Conservation (phyloP, 2,888 invertebrate genomes). For the Tetanocera ferruginea region DNA sequence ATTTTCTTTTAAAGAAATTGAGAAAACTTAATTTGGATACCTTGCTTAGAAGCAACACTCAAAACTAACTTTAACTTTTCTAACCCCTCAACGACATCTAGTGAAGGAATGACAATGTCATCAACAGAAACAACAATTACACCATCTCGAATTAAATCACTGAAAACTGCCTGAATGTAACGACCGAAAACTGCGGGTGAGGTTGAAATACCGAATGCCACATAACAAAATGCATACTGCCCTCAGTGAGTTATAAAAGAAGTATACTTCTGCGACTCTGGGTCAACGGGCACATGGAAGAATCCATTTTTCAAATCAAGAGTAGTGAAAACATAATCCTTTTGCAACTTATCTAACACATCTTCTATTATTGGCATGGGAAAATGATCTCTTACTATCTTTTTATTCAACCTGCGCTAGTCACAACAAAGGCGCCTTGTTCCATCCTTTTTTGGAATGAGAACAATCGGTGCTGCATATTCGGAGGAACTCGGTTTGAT, state of each 20-base stretch:
- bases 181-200: constrained; percentile 21
- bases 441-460: constrained; percentile 15
- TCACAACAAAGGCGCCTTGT: constrained; percentile 14
- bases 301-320: constrained; percentile 17
- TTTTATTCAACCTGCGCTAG: constrained; percentile 20
- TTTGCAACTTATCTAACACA: constrained; percentile 29
- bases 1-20: constrained; percentile 1
- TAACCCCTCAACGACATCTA: constrained; percentile 22
- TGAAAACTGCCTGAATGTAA: constrained; percentile 7
- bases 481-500: constrained; percentile 34
- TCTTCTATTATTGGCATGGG: constrained; percentile 37
- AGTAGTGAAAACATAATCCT: constrained; percentile 19
- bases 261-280: constrained; percentile 37
- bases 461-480: constrained; percentile 9
- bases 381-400: constrained; percentile 35
- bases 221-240: constrained; percentile 34
- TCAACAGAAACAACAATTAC: constrained; percentile 21
- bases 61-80: constrained; percentile 21
- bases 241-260: constrained; percentile 22
- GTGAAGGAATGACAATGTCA: constrained; percentile 32
- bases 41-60: background rate
- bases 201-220: constrained; percentile 25
- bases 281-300: constrained; percentile 34
- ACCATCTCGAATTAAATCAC: constrained; percentile 52
- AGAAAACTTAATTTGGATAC: background rate